Percentiles rank a stretch among this genome's conserved stretches.
phyloP scores from a whole-genome alignment of 2,797 vertebrate species.

The Cyprinodon diabolis region DNA sequence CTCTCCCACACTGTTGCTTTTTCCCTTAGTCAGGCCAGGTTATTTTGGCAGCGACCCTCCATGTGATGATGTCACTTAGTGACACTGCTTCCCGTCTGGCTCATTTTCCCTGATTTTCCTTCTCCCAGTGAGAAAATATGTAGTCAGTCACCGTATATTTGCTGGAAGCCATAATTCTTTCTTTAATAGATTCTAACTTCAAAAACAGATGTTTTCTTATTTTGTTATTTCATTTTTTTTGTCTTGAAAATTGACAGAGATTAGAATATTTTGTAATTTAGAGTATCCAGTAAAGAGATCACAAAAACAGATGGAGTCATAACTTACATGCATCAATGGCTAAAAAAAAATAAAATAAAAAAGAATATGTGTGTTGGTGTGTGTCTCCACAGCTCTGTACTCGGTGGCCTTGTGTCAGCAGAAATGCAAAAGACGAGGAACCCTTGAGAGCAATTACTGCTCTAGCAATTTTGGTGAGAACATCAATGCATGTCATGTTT shows the following conservation, averaged over 20 bases:
- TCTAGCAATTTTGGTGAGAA: slow-evolving; percentile 96
- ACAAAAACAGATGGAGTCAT: slow-evolving; percentile 30
- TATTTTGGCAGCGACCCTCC: slow-evolving; percentile 25
- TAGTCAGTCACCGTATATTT: slow-evolving; percentile 35
- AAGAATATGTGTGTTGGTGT: slow-evolving; percentile 24
- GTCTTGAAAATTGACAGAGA: slow-evolving; percentile 15
- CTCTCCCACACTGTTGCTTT: slow-evolving; percentile 48
- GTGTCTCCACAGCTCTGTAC: slow-evolving; percentile 83
- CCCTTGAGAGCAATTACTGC: slow-evolving; percentile 93
- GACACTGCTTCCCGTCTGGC: slow-evolving; percentile 25
- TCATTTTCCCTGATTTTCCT: slow-evolving; percentile 32
- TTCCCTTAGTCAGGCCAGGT: slow-evolving; percentile 44
- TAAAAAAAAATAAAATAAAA: slow-evolving; percentile 15
- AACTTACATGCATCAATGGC: slow-evolving; percentile 25
- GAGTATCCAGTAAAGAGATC: slow-evolving; percentile 37
- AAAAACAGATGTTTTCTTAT: slow-evolving; percentile 56
- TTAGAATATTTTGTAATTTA: slow-evolving; percentile 29
- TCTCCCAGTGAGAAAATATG: slow-evolving; percentile 48
- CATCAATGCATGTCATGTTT: slow-evolving; percentile 20
- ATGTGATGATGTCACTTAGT: slow-evolving; percentile 48
- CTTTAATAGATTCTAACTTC: slow-evolving; percentile 23
- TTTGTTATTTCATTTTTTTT: slow-evolving; percentile 23
- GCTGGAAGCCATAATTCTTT: slow-evolving; percentile 16
- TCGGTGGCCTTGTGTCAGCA: slow-evolving; percentile 91
- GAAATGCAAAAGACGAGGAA: slow-evolving; percentile 91